These are phyloP conservation scores for Rhabdophis nuchalis DNA, from an alignment of 2,797 vertebrate genomes.

Conservation along the genomic window DNA sequence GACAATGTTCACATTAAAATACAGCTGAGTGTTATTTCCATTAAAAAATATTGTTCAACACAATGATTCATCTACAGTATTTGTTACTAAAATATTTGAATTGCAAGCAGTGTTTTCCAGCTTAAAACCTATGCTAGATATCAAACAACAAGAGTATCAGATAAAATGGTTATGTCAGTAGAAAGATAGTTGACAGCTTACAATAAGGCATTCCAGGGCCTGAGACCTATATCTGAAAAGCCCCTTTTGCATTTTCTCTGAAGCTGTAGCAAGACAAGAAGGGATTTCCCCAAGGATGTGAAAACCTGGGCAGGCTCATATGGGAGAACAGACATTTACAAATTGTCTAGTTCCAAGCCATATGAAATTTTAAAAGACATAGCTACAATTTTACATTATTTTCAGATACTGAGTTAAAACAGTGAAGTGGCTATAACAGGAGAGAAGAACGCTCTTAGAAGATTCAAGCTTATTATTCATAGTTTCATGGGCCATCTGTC, in stretches of 20 bases:
- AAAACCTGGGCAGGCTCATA: not conserved
- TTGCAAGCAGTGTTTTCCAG: not conserved
- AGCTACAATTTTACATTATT: not conserved
- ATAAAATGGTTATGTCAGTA: not conserved
- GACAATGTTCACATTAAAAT: not conserved
- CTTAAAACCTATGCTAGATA: not conserved
- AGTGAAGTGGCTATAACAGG: not conserved
- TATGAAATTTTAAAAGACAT: not conserved
- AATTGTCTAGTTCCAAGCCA: not conserved
- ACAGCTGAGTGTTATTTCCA: not conserved
- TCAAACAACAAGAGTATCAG: not conserved
- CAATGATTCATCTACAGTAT: not conserved
- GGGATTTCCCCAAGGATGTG: not conserved
- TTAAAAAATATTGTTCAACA: not conserved
- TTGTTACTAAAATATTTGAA: not conserved
- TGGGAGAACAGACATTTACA: not conserved
- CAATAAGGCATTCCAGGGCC: not conserved
- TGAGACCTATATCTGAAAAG: not conserved
- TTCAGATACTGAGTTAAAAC: not conserved
- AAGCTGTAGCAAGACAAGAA: not conserved
- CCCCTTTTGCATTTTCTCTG: not conserved
- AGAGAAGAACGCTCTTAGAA: not conserved
- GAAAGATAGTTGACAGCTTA: not conserved
- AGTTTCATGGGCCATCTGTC: not conserved
- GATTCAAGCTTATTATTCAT: not conserved